These are phyloP conservation scores for Ischnura elegans DNA, from an alignment of 2,888 invertebrate genomes.

Conservation along the genomic window DNA sequence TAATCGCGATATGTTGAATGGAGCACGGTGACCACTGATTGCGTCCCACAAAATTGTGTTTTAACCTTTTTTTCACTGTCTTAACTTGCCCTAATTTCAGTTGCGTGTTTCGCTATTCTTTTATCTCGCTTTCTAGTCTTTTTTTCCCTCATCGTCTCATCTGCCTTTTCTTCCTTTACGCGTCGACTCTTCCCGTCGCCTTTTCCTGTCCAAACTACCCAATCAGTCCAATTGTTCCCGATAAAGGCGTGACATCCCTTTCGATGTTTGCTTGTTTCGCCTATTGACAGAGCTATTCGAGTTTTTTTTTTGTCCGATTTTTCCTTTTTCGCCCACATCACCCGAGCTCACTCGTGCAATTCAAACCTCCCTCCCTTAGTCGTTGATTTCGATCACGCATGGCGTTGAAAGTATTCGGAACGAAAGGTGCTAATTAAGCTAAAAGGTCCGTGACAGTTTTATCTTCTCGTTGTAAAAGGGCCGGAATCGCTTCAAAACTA, in stretches of 20 bases:
- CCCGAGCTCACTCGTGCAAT: background rate
- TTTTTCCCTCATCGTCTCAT: background rate
- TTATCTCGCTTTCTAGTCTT: background rate
- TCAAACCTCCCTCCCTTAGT: background rate
- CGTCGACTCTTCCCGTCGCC: background rate
- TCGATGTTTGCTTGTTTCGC: conserved; percentile 18
- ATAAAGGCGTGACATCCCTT: background rate
- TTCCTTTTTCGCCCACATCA: background rate
- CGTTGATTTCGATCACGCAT: background rate
- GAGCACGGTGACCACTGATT: no score
- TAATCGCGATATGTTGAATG: no score
- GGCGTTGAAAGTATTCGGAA: background rate
- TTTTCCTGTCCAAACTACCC: background rate
- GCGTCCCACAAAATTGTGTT: no score
- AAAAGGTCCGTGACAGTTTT: background rate
- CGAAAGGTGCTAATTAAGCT: conserved; percentile 15
- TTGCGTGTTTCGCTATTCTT: background rate
- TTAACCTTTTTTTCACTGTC: no score
- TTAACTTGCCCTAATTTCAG: background rate
- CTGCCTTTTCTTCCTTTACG: background rate
- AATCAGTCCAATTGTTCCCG: background rate
- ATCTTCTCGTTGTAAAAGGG: background rate
- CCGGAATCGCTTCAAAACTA: background rate
- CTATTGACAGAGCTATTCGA: background rate
- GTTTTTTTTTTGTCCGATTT: background rate